Conservation (phyloP, 2,113 vertebrate species). For the Anhinga rufa region DNA sequence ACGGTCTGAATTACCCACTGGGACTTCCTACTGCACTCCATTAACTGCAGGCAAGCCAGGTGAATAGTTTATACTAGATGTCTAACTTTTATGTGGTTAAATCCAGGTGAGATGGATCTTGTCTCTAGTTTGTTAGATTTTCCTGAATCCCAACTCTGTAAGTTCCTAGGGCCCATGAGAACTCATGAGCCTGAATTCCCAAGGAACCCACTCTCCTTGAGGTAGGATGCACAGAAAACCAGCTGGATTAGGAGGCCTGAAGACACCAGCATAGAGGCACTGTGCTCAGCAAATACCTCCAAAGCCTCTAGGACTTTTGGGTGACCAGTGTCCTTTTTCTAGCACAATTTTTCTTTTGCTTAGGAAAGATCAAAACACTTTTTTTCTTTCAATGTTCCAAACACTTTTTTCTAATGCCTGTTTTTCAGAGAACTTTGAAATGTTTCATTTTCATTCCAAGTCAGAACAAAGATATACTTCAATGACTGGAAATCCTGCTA, state of each 20-base stretch:
- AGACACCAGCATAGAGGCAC: not conserved
- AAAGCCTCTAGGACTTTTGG: not conserved
- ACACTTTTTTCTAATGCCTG: constrained; percentile 12
- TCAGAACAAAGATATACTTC: constrained; percentile 59
- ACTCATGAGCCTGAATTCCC: not conserved
- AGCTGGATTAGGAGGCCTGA: not conserved
- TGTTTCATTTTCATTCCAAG: constrained; percentile 48
- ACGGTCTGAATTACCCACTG: not conserved
- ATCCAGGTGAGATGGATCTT: not conserved
- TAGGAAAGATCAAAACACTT: constrained; percentile 1
- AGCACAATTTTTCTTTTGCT: not conserved
- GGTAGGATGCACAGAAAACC: not conserved
- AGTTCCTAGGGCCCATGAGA: not conserved
- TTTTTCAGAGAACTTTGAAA: constrained; percentile 38
- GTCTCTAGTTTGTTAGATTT: not conserved
- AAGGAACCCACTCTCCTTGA: not conserved
- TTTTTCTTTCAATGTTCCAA: not conserved
- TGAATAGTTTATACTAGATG: not conserved
- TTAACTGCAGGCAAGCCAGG: not conserved
- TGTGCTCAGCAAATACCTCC: not conserved
- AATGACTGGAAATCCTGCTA: constrained; percentile 56
- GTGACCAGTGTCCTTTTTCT: not conserved
- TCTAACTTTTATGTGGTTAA: not conserved
- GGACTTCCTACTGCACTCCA: not conserved
- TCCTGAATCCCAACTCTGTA: not conserved